Evolutionary conservation across 2,113 vertebrate species (phyloP), one percentile per base, ranked within the genome.

Genomic region (Gopherus flavomarginatus): DNA sequence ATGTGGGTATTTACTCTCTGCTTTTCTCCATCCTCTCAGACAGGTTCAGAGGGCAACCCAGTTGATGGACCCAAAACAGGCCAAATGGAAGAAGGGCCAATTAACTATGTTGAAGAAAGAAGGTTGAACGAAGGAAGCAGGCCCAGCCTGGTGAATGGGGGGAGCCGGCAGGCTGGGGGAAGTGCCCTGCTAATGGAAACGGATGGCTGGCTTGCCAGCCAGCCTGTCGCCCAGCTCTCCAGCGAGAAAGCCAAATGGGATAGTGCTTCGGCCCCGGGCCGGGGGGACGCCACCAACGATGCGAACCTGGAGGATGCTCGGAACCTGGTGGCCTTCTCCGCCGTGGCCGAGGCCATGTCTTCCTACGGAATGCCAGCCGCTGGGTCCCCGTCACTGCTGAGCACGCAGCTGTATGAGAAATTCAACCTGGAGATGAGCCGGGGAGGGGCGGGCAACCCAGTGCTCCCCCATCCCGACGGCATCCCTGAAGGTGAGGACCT

Each of bases 31-130:
- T 96, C 86, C 94, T 88, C 29, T 3, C 98, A 99, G 99, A 99
- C 98, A 98, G 98, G 99, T 98, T 98, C 97, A 94, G 98, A 98
- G 98, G 98, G 99, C 98, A 93, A 97, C 98, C 96, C 94, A 84
- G 99, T 99, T 99, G 99, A 99, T 99, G 99, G 99, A 99, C 99
- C 98, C 98, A 98, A 98, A 99, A 98, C 99, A 99, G 98, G 98
- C 99, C 99, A 99, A 98, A 99, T 99, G 99, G 99, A 99, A 99
- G 99, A 99, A 98, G 99, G 99, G 99, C 99, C 99, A 99, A 98
- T 99, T 98, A 99, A 99, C 98, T 98, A 99, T 99, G 99, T 98
- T 96, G 98, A 99, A 98, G 99, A 99, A 98, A 98, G 99, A 98
- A 98, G 97, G 97, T 97, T 99, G 98, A 99, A 88, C 0, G 98